Percentiles rank a stretch among this genome's conserved stretches.
Conservation (phyloP, 1,140 invertebrate species). For the Physella acuta region DNA sequence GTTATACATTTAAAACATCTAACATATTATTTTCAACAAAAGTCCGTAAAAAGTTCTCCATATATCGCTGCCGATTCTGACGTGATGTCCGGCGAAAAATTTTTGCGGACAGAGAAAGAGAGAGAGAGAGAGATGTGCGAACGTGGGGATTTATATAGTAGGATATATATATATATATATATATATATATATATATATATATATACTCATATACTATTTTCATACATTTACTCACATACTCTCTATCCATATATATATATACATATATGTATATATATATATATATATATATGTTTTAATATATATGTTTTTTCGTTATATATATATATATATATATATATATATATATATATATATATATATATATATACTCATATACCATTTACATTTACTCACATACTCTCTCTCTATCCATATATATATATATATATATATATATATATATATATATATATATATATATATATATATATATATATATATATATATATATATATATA, state of each 20-base stretch:
- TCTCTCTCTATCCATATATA: too few species aligned
- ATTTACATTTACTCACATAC: too few species aligned
- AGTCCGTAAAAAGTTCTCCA: too few species aligned
- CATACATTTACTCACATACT: slow-evolving; percentile 4
- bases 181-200: too few species aligned
- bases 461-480: not conserved
- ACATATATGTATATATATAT: not conserved
- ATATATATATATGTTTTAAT: not conserved
- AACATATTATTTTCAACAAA: too few species aligned
- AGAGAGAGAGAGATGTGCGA: too few species aligned
- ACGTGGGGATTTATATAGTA: too few species aligned
- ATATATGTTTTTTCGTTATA: not conserved
- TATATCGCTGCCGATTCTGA: too few species aligned
- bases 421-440: slow-evolving; percentile 3
- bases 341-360: slow-evolving; percentile 1
- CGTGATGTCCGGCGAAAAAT: too few species aligned
- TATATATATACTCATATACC: not conserved
- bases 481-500: slow-evolving; percentile 1
- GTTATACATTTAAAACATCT: too few species aligned
- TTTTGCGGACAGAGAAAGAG: too few species aligned
- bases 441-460: not conserved
- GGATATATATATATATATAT: too few species aligned
- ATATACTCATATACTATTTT: slow-evolving; percentile 27
- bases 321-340: not conserved
- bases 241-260: slow-evolving; percentile 24